Evolutionary conservation across 2,113 vertebrate genomes (phyloP).

Genomic region (Tor tambroides): DNA sequence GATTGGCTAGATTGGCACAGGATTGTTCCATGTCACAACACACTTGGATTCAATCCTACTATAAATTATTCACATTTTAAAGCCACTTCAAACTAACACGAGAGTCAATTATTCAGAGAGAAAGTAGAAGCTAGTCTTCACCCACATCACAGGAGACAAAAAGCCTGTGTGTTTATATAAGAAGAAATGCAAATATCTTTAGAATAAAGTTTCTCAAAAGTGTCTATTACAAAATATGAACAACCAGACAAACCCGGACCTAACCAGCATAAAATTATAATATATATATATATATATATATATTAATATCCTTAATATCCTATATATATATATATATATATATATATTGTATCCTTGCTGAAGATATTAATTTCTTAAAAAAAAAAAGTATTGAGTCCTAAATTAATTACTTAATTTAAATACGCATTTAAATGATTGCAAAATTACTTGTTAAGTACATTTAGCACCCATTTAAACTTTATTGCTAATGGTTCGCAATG

Average conservation of each 20-base stretch:
- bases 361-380: no score
- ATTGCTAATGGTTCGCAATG: not conserved
- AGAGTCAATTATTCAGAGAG: constrained; percentile 60
- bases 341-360: no score
- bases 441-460: no score
- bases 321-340: no score
- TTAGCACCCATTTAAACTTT: not conserved
- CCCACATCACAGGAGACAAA: not conserved
- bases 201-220: not conserved
- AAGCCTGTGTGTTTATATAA: not conserved
- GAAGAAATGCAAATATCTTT: not conserved
- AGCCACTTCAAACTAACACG: constrained; percentile 54
- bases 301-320: no score
- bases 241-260: no score
- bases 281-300: no score
- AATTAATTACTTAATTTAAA: no score
- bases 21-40: constrained; percentile 56
- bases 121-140: not conserved
- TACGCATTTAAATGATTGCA: no score
- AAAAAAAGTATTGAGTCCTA: no score
- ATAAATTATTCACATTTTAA: constrained; percentile 63
- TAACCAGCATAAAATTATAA: no score
- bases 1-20: constrained; percentile 54
- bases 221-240: no score
- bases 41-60: constrained; percentile 56